Evolutionary conservation across 2,888 invertebrate species (phyloP).

Genomic region (Rhagium mordax): DNA sequence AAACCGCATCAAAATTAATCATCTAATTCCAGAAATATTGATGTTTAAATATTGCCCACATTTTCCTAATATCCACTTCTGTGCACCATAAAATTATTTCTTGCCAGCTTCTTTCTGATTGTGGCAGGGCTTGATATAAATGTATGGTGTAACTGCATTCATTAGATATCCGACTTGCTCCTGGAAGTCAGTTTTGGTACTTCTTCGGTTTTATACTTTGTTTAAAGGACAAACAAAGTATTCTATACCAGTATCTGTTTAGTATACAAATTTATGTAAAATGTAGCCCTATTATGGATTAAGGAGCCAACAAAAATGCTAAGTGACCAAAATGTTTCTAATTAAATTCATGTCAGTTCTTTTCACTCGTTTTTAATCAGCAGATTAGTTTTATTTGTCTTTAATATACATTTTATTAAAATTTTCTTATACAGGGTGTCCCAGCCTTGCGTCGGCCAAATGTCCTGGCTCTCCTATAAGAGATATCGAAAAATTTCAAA

Average conservation of each 20-base stretch:
- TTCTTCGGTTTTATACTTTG: conserved; percentile 4
- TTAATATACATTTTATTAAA: no score
- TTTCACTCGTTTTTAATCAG: not conserved
- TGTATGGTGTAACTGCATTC: conserved; percentile 24
- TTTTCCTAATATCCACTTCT: no score
- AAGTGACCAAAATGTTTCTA: conserved; percentile 5
- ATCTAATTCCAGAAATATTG: no score
- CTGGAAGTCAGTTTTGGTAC: conserved; percentile 26
- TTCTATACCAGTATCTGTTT: conserved; percentile 1
- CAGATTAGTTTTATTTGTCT: not conserved
- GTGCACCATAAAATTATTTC: not conserved
- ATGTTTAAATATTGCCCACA: no score
- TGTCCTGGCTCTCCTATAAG: no score
- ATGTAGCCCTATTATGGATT: conserved; percentile 14
- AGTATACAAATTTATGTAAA: conserved; percentile 13
- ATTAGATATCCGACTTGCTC: conserved; percentile 13
- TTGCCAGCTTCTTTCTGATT: conserved; percentile 9
- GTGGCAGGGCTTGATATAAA: conserved; percentile 9
- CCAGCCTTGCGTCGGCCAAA: no score
- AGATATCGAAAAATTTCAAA: no score
- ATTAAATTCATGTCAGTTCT: not conserved
- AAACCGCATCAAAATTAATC: no score
- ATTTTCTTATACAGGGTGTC: no score
- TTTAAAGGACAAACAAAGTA: not conserved
- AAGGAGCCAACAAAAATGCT: conserved; percentile 17